A percentile compares a stretch with the other conserved stretches of the same genome.
These are phyloP conservation scores for Indicator maculatus DNA, from an alignment of 2,113 vertebrate species.

Conservation along the genomic window DNA sequence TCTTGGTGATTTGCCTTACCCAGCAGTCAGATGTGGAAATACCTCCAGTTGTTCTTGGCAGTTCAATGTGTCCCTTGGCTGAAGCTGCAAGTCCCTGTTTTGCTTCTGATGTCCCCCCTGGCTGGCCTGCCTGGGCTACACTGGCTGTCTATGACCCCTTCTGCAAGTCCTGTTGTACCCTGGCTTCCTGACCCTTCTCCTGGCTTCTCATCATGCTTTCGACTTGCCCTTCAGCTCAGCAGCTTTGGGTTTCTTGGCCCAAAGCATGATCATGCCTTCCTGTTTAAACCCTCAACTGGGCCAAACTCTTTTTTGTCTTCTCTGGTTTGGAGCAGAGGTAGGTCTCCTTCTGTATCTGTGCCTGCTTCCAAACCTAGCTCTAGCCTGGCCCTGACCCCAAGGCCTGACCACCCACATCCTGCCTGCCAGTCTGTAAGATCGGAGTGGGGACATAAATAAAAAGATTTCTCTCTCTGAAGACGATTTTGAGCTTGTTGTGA, in stretches of 20 bases:
- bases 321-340: not conserved
- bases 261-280: not conserved
- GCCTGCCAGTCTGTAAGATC: not conserved
- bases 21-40: not conserved
- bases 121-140: accelerated
- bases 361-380: not conserved
- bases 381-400: not conserved
- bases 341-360: accelerated
- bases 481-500: not conserved
- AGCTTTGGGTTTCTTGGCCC: not conserved
- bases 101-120: not conserved
- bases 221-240: not conserved
- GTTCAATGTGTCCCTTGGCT: not conserved
- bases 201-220: not conserved
- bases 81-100: not conserved
- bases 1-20: not conserved
- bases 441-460: not conserved
- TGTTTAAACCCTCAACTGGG: not conserved
- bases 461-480: not conserved
- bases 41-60: conserved; percentile 18
- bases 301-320: not conserved
- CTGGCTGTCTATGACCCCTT: not conserved
- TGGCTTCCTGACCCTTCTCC: not conserved
- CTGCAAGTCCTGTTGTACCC: not conserved
- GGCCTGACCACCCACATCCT: accelerated